phyloP scores from a whole-genome alignment of 2,113 vertebrate species.

The Electrona antarctica region DNA sequence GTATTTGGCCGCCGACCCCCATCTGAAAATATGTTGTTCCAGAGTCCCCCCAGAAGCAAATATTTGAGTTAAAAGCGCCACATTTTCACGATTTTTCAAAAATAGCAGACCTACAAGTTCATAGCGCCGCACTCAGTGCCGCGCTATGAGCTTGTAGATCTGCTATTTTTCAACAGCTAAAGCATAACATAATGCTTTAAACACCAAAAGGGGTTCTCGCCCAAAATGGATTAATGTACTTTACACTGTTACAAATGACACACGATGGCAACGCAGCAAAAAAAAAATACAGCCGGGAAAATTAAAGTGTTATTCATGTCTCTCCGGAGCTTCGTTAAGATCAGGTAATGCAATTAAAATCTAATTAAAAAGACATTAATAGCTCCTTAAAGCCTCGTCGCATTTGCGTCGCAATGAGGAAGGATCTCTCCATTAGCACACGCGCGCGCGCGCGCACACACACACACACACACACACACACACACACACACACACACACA shows the following conservation, averaged over 20 bases:
- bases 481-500: background rate
- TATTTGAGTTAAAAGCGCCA: too few relatives aligned
- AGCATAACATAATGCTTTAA: too few relatives aligned
- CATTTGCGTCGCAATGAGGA: slow-evolving; percentile 37
- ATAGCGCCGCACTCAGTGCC: too few relatives aligned
- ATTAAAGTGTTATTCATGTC: slow-evolving; percentile 12
- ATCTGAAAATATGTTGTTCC: too few relatives aligned
- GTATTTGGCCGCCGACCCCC: too few relatives aligned
- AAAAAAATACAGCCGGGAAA: background rate
- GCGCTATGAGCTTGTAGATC: too few relatives aligned
- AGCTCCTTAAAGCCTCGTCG: slow-evolving; percentile 44
- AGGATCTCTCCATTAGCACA: slow-evolving; percentile 48
- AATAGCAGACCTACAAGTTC: too few relatives aligned
- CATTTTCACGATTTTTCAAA: too few relatives aligned
- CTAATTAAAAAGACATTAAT: slow-evolving; percentile 67
- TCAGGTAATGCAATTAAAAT: slow-evolving; percentile 72
- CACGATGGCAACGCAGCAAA: background rate
- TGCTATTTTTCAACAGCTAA: too few relatives aligned
- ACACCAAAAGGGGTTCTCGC: too few relatives aligned
- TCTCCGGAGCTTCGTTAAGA: slow-evolving; percentile 53
- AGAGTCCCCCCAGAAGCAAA: too few relatives aligned
- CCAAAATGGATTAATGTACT: too few relatives aligned
- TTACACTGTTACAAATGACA: slow-evolving; percentile 27
- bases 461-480: background rate
- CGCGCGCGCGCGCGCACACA: background rate